Percentiles rank a stretch among this genome's conserved stretches.
Conservation (phyloP, 2,797 vertebrate species). For the Xenentodon cancila region DNA sequence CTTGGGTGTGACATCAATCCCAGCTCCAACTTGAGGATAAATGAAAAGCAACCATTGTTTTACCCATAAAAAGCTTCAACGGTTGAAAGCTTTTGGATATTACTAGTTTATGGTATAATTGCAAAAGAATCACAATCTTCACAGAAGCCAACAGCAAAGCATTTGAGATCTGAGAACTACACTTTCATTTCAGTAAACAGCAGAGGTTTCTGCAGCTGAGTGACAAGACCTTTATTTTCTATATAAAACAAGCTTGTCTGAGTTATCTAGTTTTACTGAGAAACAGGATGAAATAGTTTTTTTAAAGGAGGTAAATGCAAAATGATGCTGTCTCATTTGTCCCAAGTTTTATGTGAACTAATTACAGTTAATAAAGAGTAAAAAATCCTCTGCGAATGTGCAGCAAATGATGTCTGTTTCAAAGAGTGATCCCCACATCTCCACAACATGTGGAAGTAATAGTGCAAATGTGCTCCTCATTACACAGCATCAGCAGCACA, state of each 20-base stretch:
- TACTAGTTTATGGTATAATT: too few relatives aligned
- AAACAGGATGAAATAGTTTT: too few relatives aligned
- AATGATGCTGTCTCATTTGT: conserved; percentile 2
- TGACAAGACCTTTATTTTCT: conserved; percentile 1
- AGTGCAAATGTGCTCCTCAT: conserved; percentile 75
- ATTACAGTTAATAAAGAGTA: conserved; percentile 33
- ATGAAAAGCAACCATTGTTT: too few relatives aligned
- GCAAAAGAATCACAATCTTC: neutral
- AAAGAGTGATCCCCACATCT: conserved; percentile 20
- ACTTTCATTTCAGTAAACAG: conserved; percentile 27
- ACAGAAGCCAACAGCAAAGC: conserved; percentile 31
- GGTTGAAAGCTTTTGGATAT: too few relatives aligned
- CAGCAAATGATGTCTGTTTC: conserved; percentile 46
- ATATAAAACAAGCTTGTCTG: neutral
- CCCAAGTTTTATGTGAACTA: conserved; percentile 21
- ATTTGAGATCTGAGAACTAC: too few relatives aligned
- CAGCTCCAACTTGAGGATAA: too few relatives aligned
- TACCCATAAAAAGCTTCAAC: too few relatives aligned
- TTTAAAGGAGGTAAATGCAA: neutral
- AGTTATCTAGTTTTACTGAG: too few relatives aligned
- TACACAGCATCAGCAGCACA: conserved; percentile 70
- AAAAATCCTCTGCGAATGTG: conserved; percentile 28
- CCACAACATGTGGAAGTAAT: conserved; percentile 75
- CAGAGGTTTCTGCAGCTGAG: conserved; percentile 3
- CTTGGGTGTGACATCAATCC: too few relatives aligned